Conservation (phyloP, 2,797 vertebrate genomes). For the Iguana delicatissima region DNA sequence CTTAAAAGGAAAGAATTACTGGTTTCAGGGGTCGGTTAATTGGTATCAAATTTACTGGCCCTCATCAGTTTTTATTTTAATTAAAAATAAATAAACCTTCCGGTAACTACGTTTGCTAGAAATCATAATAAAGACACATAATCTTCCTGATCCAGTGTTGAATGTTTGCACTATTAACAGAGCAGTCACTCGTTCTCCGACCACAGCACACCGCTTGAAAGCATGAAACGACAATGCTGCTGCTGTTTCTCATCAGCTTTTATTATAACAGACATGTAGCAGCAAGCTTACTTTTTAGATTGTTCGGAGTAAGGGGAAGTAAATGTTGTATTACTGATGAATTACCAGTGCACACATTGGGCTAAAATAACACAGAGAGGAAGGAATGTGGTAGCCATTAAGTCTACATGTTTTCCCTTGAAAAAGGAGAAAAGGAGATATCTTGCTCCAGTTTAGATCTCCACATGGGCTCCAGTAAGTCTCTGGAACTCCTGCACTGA, state of each 20-base stretch:
- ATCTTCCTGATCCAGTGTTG: neutral
- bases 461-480: neutral
- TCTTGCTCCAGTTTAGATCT: neutral
- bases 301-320: neutral
- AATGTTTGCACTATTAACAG: conserved; percentile 22
- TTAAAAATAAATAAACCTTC: conserved; percentile 57
- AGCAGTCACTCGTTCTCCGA: conserved; percentile 39
- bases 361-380: neutral
- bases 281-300: neutral
- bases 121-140: conserved; percentile 30
- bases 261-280: neutral
- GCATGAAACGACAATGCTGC: neutral
- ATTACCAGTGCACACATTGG: neutral
- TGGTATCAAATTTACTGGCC: conserved; percentile 31
- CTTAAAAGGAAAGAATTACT: conserved; percentile 56
- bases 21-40: conserved; percentile 59
- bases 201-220: neutral
- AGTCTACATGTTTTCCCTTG: no score
- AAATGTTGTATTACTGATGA: neutral
- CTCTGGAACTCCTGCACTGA: neutral
- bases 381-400: neutral
- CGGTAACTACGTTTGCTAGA: conserved; percentile 44
- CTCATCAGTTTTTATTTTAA: conserved; percentile 46
- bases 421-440: neutral
- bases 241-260: conserved; percentile 40